phyloP scores from a whole-genome alignment of 2,113 vertebrate genomes.

The Ochotona princeps region DNA sequence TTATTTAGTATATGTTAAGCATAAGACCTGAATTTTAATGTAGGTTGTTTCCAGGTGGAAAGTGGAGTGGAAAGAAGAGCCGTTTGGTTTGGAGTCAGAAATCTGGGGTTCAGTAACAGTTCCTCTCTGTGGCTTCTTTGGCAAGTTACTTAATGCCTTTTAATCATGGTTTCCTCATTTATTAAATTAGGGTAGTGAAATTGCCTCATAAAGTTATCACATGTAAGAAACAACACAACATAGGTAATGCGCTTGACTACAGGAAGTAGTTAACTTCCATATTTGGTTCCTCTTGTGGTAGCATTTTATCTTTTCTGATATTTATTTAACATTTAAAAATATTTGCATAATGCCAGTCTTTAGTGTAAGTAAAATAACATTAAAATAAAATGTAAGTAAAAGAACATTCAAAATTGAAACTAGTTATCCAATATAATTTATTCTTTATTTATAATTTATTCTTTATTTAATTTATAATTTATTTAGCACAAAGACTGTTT shows the following conservation, averaged over 20 bases:
- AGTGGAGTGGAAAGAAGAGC: conserved; percentile 23
- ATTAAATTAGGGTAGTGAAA: conserved; percentile 43
- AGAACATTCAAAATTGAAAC: conserved; percentile 14
- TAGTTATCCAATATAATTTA: conserved; percentile 30
- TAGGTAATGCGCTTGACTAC: conserved; percentile 18
- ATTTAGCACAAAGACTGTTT: conserved; percentile 16
- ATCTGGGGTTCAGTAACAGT: conserved; percentile 24
- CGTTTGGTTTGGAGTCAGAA: conserved; percentile 44
- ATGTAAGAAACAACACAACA: conserved; percentile 25
- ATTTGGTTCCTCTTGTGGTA: background rate
- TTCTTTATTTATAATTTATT: conserved; percentile 52
- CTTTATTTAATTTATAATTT: no score
- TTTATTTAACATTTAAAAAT: conserved; percentile 28
- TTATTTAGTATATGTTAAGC: conserved; percentile 50
- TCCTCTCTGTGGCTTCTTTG: conserved; percentile 41
- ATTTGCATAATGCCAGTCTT: background rate
- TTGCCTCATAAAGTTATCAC: background rate
- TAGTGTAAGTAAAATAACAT: conserved; percentile 32
- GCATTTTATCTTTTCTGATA: conserved; percentile 11
- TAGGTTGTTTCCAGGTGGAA: conserved; percentile 1
- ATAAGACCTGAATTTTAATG: conserved; percentile 31
- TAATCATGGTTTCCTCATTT: conserved; percentile 49
- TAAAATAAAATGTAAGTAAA: no score
- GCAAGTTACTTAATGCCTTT: conserved; percentile 46
- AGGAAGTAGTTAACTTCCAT: background rate